A percentile compares a stretch with the other conserved stretches of the same genome.
Conservation (phyloP, 2,797 vertebrate species). For the Coilia nasus region DNA sequence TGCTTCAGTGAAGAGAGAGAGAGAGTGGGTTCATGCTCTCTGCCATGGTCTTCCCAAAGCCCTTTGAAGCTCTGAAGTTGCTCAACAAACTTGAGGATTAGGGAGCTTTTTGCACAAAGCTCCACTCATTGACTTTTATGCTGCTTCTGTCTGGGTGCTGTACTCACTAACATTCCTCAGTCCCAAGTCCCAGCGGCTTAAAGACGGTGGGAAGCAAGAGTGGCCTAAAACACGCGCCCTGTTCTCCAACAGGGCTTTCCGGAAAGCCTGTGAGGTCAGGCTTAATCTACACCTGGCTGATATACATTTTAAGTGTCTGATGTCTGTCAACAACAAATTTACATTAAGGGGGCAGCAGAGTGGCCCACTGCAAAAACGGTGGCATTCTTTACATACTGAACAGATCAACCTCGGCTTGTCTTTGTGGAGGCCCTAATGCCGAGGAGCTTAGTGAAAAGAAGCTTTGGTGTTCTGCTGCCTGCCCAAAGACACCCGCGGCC, state of each 20-base stretch:
- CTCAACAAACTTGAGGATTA: constrained; percentile 14
- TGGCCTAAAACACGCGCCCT: background rate
- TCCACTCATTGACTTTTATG: constrained; percentile 12
- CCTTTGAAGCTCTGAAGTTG: constrained; percentile 21
- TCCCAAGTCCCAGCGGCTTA: constrained; percentile 31
- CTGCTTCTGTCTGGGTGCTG: constrained; percentile 38
- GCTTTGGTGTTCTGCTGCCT: constrained; percentile 65
- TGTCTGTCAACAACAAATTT: constrained; percentile 37
- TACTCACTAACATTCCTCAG: constrained; percentile 52
- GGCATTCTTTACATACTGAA: constrained; percentile 62
- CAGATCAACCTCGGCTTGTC: constrained; percentile 55
- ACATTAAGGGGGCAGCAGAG: constrained; percentile 33
- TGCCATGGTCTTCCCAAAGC: constrained; percentile 51
- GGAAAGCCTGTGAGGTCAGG: constrained; percentile 10
- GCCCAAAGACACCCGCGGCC: constrained; percentile 49
- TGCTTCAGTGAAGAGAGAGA: background rate
- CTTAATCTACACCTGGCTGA: constrained; percentile 40
- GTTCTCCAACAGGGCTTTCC: background rate
- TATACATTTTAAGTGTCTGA: constrained; percentile 43
- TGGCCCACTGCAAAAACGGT: constrained; percentile 48
- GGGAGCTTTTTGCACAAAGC: background rate
- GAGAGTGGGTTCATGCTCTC: background rate
- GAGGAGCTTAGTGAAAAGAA: constrained; percentile 70
- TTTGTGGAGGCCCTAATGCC: constrained; percentile 62
- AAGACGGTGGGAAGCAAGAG: constrained; percentile 30